Evolutionary conservation across 1,140 invertebrate genomes (phyloP).

Genomic region (Saccostrea cuccullata): DNA sequence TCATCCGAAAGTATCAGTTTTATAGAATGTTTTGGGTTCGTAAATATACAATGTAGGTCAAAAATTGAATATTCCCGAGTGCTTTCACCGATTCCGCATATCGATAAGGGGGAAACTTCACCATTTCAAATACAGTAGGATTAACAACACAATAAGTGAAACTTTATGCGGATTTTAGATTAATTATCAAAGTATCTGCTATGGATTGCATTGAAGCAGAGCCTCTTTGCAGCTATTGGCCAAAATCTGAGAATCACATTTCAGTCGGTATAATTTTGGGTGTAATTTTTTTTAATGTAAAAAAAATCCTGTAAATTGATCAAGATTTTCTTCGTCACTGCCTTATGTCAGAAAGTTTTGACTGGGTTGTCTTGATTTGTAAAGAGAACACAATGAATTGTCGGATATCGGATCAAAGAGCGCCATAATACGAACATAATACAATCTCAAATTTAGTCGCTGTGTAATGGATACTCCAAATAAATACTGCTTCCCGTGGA

Average conservation of each 20-base stretch:
- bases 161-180: background rate
- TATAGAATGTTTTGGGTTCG: background rate
- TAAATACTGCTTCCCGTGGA: background rate
- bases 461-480: background rate
- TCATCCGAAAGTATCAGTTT: background rate
- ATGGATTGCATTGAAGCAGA: background rate
- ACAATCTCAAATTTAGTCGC: background rate
- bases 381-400: background rate
- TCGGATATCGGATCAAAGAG: background rate
- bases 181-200: background rate
- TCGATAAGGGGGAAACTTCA: background rate
- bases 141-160: slow-evolving; percentile 7
- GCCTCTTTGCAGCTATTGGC: background rate
- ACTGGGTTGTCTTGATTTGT: background rate
- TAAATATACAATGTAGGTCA: background rate
- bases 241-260: background rate
- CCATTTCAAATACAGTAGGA: background rate
- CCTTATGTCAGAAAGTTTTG: background rate
- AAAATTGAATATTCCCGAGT: background rate
- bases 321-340: background rate
- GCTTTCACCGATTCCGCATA: background rate
- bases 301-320: background rate
- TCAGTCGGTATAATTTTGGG: background rate
- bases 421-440: slow-evolving; percentile 6
- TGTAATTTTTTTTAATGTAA: background rate